These are phyloP conservation scores for Orchestes rusci DNA, from an alignment of 2,888 invertebrate genomes.

Conservation along the genomic window DNA sequence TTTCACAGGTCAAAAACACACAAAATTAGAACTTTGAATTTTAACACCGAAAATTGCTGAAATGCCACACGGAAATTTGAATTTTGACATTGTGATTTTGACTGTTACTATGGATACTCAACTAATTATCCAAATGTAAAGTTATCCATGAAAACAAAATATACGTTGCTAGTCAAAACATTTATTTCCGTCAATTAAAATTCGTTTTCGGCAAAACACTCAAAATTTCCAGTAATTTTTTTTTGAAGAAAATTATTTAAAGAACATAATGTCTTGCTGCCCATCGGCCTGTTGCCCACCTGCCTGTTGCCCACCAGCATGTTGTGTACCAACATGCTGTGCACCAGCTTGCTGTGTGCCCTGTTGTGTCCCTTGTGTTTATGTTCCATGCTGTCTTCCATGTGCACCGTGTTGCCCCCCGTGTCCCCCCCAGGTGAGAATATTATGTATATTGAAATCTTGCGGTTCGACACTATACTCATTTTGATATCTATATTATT, in stretches of 20 bases:
- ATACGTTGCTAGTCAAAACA: not conserved
- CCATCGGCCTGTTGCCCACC: constrained; percentile 28
- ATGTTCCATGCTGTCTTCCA: constrained; percentile 28
- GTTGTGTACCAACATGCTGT: constrained; percentile 26
- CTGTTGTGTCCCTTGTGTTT: constrained; percentile 28
- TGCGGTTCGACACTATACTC: too few relatives aligned
- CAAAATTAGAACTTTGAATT: constrained; percentile 13
- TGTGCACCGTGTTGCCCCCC: constrained; percentile 18
- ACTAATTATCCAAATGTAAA: too few relatives aligned
- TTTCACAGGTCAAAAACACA: constrained; percentile 5
- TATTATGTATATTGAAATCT: too few relatives aligned
- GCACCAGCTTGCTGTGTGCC: constrained; percentile 23
- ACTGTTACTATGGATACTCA: not conserved
- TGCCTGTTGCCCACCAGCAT: constrained; percentile 29
- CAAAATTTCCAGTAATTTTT: constrained; percentile 15
- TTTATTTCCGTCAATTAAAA: not conserved
- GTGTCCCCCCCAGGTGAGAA: constrained; percentile 16
- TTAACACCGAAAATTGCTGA: not conserved
- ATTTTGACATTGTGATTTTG: not conserved
- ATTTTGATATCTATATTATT: too few relatives aligned
- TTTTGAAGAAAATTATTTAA: constrained; percentile 4
- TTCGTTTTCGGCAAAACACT: constrained; percentile 7
- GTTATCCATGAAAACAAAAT: not conserved
- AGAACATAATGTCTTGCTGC: constrained; percentile 26
- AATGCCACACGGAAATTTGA: not conserved